Percentiles rank a stretch among this genome's conserved stretches.
Conservation (phyloP, 2,888 invertebrate genomes). For the Invenusta paracnida region DNA sequence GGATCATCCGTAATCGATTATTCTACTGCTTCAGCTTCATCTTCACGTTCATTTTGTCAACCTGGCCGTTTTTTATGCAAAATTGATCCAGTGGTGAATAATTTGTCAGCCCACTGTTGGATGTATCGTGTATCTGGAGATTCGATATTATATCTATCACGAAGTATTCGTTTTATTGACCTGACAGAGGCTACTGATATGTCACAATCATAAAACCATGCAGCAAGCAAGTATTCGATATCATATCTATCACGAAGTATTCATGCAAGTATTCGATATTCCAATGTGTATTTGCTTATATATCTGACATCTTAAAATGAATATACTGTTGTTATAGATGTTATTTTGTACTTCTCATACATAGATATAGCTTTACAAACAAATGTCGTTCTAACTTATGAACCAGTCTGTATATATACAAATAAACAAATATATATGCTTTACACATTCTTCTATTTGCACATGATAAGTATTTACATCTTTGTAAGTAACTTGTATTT, state of each 20-base stretch:
- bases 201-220: not conserved
- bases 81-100: too few species aligned
- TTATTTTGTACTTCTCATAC: not conserved
- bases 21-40: not conserved
- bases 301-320: not conserved
- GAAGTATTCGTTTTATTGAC: not conserved
- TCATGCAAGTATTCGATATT: not conserved
- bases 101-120: not conserved
- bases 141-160: not conserved
- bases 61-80: not conserved
- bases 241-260: too few species aligned
- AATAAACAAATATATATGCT: too few species aligned
- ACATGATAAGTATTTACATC: too few species aligned
- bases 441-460: too few species aligned
- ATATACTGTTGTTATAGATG: not conserved
- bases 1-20: not conserved
- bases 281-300: not conserved
- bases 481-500: too few species aligned
- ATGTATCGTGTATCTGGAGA: not conserved
- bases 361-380: too few species aligned
- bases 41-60: not conserved
- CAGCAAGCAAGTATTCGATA: not conserved
- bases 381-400: too few species aligned
- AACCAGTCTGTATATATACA: too few species aligned
- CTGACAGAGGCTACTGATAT: not conserved